A percentile compares a stretch with the other conserved stretches of the same genome.
These are phyloP conservation scores for Troilus luridus DNA, from an alignment of 2,888 invertebrate species.

Conservation along the genomic window DNA sequence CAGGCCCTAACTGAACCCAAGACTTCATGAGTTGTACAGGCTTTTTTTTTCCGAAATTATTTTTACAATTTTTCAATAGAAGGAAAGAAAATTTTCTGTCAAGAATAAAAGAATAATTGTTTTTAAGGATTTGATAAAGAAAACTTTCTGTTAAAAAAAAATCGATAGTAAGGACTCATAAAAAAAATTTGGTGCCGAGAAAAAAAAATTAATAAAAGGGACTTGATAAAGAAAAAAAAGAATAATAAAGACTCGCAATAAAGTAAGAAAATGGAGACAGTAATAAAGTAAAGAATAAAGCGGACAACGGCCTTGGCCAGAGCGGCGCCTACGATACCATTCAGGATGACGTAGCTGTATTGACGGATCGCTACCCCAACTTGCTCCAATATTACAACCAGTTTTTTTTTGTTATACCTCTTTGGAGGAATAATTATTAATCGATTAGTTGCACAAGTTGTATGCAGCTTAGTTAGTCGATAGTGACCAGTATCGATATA, in stretches of 20 bases:
- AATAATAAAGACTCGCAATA: too few species aligned
- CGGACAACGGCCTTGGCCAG: background rate
- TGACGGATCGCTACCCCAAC: background rate
- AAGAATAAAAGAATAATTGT: background rate
- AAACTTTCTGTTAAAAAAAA: too few species aligned
- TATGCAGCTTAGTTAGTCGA: background rate
- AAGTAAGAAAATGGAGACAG: background rate
- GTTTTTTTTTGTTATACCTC: background rate
- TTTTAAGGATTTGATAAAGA: background rate
- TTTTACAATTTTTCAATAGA: background rate
- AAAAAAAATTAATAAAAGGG: too few species aligned
- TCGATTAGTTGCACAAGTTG: background rate
- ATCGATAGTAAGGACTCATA: too few species aligned
- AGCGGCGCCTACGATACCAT: constrained; percentile 45
- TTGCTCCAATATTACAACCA: background rate
- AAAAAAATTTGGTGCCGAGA: too few species aligned
- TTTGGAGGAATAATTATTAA: background rate
- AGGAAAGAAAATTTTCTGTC: background rate
- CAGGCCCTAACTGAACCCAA: too few species aligned
- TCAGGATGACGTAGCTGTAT: constrained; percentile 47
- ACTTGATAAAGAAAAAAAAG: too few species aligned
- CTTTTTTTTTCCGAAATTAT: background rate
- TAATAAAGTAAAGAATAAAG: background rate
- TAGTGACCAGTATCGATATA: background rate
- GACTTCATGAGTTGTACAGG: too few species aligned